Base-by-base conservation (phyloP, 2,888 invertebrate species). In the Drosophila fungiperda region DNA sequence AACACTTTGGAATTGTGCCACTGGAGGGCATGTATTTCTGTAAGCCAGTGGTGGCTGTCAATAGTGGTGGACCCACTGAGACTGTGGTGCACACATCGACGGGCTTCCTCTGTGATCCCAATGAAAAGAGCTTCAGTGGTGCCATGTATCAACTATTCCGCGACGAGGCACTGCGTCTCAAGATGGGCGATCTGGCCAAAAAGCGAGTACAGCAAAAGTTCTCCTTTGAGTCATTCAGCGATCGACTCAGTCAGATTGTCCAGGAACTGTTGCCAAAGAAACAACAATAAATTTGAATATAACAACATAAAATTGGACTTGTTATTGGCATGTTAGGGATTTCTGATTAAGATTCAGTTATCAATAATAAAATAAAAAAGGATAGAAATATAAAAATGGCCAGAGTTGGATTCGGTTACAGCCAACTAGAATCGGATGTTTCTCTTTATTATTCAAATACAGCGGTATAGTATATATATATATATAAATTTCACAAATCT, bases 1-100 rank as follows among this genome's bases (percentile, higher is more conserved):
- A 99, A 93, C 99, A 99, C 94, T 99, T 99, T 94, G 99, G 99
- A 7, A 99, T 99, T 87, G 99, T 99, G 11, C 99, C 99, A 0
- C 94, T 99, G 62, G 99, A 99, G 94, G 99, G 99, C 0, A 99
- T 99, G 99, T 97, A 97, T 91, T 96, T 96, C 92, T 94, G 95
- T 5, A 97, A 97, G 90, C 99, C 99, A 6, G 99, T 99, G 0
- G 96, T 99, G 79, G 99, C 99, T 0, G 96, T 97, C 0, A 97
- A 98, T 89, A 97, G 97, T 88, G 99, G 99, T 33, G 99, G 99
- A 0, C 99, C 99, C 0, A 95, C 95, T 1, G 99, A 99, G 93
- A 99, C 99, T 0, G 94, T 99, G 55, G 92, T 93, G 1, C 94
- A 97, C 93, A 95, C 95, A 59, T 94, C 95, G 0, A 98, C 97